Percentiles rank a stretch among this genome's conserved stretches.
These are phyloP conservation scores for Microtus ochrogaster DNA, from an alignment of 2,113 vertebrate species.

Conservation along the genomic window DNA sequence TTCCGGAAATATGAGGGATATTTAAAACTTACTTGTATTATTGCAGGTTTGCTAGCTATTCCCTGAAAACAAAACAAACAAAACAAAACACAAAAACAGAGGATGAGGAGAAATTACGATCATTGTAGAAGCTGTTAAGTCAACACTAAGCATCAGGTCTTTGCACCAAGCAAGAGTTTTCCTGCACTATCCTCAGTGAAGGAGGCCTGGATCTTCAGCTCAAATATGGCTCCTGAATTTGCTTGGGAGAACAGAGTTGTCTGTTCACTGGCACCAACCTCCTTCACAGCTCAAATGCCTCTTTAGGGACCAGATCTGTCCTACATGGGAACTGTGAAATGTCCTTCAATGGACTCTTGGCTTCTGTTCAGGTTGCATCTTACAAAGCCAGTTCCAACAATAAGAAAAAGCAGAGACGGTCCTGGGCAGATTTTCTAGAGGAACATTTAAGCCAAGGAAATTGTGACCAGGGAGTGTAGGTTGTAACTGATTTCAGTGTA, in stretches of 20 bases:
- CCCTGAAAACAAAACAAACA: background rate
- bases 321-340: background rate
- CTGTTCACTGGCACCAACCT: accelerated
- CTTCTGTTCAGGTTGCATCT: background rate
- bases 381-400: background rate
- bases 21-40: background rate
- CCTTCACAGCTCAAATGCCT: background rate
- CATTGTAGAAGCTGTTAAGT: background rate
- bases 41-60: background rate
- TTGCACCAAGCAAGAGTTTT: background rate
- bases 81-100: background rate
- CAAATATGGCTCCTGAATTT: background rate
- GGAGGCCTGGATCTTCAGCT: background rate
- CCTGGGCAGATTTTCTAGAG: background rate
- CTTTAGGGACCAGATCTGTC: background rate
- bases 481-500: background rate
- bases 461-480: too few relatives aligned
- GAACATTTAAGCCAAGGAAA: background rate
- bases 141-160: background rate
- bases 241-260: background rate
- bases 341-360: background rate
- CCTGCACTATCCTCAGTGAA: background rate
- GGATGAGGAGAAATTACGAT: background rate
- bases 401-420: background rate
- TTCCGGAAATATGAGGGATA: background rate